Evolutionary conservation across 2,113 vertebrate species (phyloP).

Genomic region (Potamarius usumacintae): DNA sequence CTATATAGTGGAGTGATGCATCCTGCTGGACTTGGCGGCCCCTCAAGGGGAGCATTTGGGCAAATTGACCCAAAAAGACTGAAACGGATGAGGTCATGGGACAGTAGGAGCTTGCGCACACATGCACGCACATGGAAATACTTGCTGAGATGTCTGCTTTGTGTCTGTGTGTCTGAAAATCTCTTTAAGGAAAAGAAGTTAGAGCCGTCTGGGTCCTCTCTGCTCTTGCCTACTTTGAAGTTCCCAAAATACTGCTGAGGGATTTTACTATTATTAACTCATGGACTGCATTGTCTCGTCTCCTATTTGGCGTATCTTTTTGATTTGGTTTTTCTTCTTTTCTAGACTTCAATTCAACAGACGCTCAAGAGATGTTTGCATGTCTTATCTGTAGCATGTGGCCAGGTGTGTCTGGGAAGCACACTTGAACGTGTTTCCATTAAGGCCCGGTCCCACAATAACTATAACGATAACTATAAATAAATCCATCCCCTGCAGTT

Average conservation of each 20-base stretch:
- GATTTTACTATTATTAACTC: conserved; percentile 6
- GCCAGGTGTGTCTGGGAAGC: background rate
- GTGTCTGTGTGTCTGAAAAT: conserved; percentile 12
- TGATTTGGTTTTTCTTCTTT: background rate
- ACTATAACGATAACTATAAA: no score
- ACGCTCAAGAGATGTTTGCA: background rate
- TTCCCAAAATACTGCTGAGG: conserved; percentile 3
- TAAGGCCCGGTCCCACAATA: no score
- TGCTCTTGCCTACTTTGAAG: conserved; percentile 28
- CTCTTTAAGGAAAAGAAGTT: background rate
- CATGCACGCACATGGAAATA: background rate
- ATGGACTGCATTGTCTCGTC: background rate
- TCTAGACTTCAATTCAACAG: background rate
- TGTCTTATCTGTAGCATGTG: background rate
- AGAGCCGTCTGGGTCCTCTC: conserved; percentile 9
- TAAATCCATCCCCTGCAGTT: no score
- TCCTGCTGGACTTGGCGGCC: conserved; percentile 13
- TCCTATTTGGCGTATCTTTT: background rate
- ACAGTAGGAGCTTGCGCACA: background rate
- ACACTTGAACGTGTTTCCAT: background rate
- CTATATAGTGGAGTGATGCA: conserved; percentile 33
- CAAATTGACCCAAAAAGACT: conserved; percentile 5
- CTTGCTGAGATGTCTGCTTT: conserved; percentile 11
- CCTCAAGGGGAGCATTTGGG: conserved; percentile 11
- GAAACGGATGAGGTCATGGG: background rate